Conservation (phyloP, 2,797 vertebrate species). For the Alca torda region DNA sequence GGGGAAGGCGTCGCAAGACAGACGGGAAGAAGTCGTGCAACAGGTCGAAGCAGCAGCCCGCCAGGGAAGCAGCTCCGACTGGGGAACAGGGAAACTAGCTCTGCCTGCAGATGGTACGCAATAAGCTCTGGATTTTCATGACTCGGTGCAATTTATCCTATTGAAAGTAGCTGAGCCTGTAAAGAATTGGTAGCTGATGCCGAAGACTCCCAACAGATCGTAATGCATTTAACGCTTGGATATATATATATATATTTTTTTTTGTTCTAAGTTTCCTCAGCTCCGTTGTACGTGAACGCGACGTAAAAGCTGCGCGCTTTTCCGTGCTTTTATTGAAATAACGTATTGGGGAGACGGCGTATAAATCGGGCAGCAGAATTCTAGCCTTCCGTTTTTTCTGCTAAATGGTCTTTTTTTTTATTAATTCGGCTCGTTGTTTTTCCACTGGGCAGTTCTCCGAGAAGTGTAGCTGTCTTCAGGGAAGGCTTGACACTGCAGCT, state of each 20-base stretch:
- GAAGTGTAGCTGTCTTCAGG: background rate
- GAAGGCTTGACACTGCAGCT: background rate
- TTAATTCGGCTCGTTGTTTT: background rate
- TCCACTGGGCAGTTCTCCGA: background rate
- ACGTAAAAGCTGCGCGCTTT: background rate
- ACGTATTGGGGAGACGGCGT: background rate
- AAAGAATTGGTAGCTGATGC: conserved; percentile 1
- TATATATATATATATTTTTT: background rate
- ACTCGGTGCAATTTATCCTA: background rate
- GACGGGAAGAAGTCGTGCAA: background rate
- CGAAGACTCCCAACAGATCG: background rate
- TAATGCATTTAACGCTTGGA: background rate
- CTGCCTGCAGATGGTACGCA: conserved; percentile 37
- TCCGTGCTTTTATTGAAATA: background rate
- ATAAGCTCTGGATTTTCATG: conserved; percentile 12
- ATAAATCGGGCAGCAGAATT: background rate
- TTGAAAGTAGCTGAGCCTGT: conserved; percentile 26
- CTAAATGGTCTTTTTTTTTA: background rate
- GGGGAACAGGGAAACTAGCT: background rate
- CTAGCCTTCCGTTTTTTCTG: background rate
- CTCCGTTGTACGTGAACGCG: background rate
- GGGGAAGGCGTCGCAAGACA: background rate
- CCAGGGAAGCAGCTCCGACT: background rate
- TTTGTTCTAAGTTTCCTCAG: background rate
- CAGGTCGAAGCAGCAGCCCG: conserved; percentile 29